These are phyloP conservation scores for Empis livida DNA, from an alignment of 2,888 invertebrate genomes.

Conservation along the genomic window DNA sequence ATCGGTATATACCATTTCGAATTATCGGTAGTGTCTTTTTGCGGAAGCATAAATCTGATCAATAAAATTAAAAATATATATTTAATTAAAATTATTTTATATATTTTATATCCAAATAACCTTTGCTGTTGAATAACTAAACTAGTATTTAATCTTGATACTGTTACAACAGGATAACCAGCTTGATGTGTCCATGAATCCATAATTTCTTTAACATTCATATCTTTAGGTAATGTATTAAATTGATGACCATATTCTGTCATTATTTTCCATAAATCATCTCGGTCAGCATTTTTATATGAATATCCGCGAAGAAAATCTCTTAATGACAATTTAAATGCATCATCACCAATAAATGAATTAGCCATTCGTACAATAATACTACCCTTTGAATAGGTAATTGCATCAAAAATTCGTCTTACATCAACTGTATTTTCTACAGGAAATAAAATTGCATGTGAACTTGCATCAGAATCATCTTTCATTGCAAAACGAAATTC, in stretches of 20 bases:
- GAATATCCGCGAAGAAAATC: constrained; percentile 40
- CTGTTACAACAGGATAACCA: constrained; percentile 53
- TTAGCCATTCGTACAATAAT: constrained; percentile 60
- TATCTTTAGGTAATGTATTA: constrained; percentile 28
- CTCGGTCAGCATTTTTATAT: constrained; percentile 46
- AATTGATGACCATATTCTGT: constrained; percentile 41
- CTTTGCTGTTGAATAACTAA: constrained; percentile 28
- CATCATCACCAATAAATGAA: constrained; percentile 50
- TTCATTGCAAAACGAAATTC: constrained; percentile 45
- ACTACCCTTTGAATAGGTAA: constrained; percentile 62
- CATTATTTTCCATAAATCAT: constrained; percentile 53
- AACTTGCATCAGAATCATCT: constrained; percentile 46
- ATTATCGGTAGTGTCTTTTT: constrained; percentile 23
- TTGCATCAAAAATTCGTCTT: constrained; percentile 53
- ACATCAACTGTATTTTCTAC: constrained; percentile 49
- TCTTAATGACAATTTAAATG: constrained; percentile 41
- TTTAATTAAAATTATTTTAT: background rate
- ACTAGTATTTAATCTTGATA: constrained; percentile 33
- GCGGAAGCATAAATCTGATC: constrained; percentile 24
- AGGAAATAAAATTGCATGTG: constrained; percentile 51
- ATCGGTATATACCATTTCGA: constrained; percentile 32
- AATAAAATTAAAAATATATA: background rate
- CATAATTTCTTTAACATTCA: constrained; percentile 48
- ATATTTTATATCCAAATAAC: background rate
- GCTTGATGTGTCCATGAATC: constrained; percentile 53